Conservation (phyloP, 2,113 vertebrate species). For the Tringa solitaria region DNA sequence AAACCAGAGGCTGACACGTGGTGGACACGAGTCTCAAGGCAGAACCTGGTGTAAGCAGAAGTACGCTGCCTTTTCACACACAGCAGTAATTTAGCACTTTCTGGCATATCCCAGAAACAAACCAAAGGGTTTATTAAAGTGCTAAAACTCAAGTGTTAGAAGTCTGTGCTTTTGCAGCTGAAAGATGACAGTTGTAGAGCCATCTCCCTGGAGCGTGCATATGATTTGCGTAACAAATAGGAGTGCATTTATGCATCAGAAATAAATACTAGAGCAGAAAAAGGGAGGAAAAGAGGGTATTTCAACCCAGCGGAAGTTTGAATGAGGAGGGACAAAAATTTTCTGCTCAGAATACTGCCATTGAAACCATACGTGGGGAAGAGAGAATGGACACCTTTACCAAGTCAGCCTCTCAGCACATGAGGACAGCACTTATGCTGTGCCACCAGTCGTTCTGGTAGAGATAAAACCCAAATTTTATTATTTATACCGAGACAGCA, state of each 20-base stretch:
- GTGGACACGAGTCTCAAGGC: background rate
- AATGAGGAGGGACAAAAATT: background rate
- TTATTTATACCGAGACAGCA: accelerated
- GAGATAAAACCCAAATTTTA: accelerated
- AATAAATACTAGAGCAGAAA: background rate
- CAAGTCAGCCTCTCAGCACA: accelerated
- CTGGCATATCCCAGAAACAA: background rate
- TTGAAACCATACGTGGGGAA: accelerated
- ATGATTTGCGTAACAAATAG: background rate
- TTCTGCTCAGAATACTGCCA: background rate
- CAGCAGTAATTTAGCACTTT: background rate
- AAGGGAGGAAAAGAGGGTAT: background rate
- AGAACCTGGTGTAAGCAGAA: background rate
- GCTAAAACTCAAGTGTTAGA: background rate
- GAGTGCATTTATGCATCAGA: background rate
- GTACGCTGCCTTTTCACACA: background rate
- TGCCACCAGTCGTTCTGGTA: background rate
- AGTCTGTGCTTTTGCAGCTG: background rate
- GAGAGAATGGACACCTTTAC: accelerated
- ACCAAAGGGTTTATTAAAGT: background rate
- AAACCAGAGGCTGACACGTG: background rate
- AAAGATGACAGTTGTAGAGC: background rate
- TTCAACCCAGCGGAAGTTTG: background rate
- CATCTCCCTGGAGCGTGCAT: background rate
- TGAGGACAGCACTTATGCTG: accelerated